Evolutionary conservation across 1,140 invertebrate genomes (phyloP).

Genomic region (Thereuonema tuberculata): DNA sequence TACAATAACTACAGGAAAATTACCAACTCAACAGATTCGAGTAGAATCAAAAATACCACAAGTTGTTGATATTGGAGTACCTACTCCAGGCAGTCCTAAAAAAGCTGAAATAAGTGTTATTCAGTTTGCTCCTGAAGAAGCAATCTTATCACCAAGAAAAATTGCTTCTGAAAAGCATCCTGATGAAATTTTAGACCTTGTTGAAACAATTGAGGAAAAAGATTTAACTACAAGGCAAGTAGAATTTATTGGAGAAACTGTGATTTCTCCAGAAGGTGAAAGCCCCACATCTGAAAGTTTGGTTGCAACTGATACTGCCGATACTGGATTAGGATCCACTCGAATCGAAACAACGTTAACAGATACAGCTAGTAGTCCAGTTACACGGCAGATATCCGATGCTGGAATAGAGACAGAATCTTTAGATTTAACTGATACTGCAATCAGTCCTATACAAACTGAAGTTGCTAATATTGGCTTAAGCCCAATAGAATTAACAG

Average conservation of each 20-base stretch:
- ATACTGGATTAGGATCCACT: slow-evolving; percentile 36
- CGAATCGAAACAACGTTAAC: slow-evolving; percentile 23
- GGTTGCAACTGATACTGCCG: slow-evolving; percentile 37
- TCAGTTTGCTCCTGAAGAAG: neutral
- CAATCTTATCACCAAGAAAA: neutral
- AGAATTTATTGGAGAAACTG: slow-evolving; percentile 24
- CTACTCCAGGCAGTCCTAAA: too few species aligned
- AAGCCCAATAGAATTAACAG: slow-evolving; percentile 34
- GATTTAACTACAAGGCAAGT: neutral
- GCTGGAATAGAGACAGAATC: slow-evolving; percentile 32
- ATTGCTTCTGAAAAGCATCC: neutral
- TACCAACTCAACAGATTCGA: slow-evolving; percentile 14
- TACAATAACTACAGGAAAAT: slow-evolving; percentile 30
- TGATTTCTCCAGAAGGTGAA: slow-evolving; percentile 36
- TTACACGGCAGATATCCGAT: slow-evolving; percentile 27
- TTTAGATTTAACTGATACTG: slow-evolving; percentile 39
- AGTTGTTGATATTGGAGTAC: neutral
- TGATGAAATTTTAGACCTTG: neutral
- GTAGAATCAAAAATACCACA: neutral
- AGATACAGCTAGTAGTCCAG: slow-evolving; percentile 35
- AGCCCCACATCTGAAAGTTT: slow-evolving; percentile 35
- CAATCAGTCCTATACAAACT: slow-evolving; percentile 16
- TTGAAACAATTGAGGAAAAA: neutral
- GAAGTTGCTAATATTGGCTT: slow-evolving; percentile 24
- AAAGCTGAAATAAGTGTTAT: too few species aligned